Conservation (phyloP, 1,140 invertebrate genomes). For the Drosophila tani region DNA sequence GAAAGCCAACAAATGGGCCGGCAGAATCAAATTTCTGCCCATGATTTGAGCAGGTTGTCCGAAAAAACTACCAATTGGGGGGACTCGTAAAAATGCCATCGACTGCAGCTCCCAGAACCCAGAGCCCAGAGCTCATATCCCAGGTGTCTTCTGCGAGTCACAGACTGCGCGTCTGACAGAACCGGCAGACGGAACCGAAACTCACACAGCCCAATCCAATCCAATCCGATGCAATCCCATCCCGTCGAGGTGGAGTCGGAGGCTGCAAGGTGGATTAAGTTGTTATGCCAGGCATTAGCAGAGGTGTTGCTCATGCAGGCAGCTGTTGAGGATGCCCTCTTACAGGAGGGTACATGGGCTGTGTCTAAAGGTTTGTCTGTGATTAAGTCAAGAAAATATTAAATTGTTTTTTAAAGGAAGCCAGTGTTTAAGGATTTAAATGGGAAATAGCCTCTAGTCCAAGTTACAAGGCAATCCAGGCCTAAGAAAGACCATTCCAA, state of each 20-base stretch:
- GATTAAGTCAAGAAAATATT: neutral
- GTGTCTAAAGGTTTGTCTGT: neutral
- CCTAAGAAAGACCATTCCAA: neutral
- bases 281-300: slow-evolving; percentile 74
- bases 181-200: slow-evolving; percentile 10
- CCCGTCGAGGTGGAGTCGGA: slow-evolving; percentile 23
- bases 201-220: slow-evolving; percentile 10
- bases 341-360: neutral
- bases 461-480: too few relatives aligned
- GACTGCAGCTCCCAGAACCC: slow-evolving; percentile 13
- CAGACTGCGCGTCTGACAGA: slow-evolving; percentile 58
- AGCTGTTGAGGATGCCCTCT: slow-evolving; percentile 17
- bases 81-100: slow-evolving; percentile 49
- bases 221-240: slow-evolving; percentile 25
- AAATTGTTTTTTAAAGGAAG: too few relatives aligned
- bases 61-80: slow-evolving; percentile 47
- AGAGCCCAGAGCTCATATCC: slow-evolving; percentile 7
- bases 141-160: slow-evolving; percentile 28
- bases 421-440: neutral
- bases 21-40: slow-evolving; percentile 57
- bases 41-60: slow-evolving; percentile 73
- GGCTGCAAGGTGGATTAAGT: slow-evolving; percentile 71
- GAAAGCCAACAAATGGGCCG: slow-evolving; percentile 57
- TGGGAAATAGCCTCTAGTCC: too few relatives aligned
- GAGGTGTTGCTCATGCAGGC: slow-evolving; percentile 63